Evolutionary conservation across 2,113 vertebrate species (phyloP).

Genomic region (Upupa epops): DNA sequence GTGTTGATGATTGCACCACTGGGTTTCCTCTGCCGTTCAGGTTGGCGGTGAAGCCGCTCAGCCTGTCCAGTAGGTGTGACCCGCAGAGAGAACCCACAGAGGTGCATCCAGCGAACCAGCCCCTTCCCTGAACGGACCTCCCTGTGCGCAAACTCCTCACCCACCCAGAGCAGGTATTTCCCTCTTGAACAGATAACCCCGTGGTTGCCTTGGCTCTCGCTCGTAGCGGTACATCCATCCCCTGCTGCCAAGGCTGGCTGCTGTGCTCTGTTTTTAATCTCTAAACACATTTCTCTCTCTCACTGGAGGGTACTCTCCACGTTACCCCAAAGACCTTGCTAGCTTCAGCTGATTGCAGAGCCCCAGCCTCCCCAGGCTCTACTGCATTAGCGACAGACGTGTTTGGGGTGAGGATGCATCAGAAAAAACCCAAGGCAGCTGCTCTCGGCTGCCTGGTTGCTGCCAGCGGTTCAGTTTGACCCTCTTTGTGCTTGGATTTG

Average conservation of each 20-base stretch:
- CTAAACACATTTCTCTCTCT: background rate
- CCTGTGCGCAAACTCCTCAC: background rate
- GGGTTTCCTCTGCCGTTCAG: background rate
- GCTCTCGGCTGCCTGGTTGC: background rate
- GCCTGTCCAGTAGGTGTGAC: constrained; percentile 14
- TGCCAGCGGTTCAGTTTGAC: background rate
- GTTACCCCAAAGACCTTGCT: background rate
- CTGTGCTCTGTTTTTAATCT: background rate
- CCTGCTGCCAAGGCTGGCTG: background rate
- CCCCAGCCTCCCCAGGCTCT: background rate
- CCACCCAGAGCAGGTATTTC: background rate
- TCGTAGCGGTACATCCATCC: background rate
- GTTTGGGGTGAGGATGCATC: background rate
- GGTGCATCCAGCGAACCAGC: background rate
- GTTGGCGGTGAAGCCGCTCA: background rate
- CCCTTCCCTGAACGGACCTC: background rate
- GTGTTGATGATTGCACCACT: constrained; percentile 58
- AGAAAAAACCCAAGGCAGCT: background rate
- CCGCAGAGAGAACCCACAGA: background rate
- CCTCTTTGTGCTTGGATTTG: background rate
- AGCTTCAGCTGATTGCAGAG: background rate
- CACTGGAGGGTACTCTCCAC: background rate
- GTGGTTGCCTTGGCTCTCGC: background rate
- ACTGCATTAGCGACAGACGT: background rate
- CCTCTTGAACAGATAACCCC: background rate